These are phyloP conservation scores for Silurus lanzhouensis DNA, from an alignment of 2,797 vertebrate species.

Conservation along the genomic window DNA sequence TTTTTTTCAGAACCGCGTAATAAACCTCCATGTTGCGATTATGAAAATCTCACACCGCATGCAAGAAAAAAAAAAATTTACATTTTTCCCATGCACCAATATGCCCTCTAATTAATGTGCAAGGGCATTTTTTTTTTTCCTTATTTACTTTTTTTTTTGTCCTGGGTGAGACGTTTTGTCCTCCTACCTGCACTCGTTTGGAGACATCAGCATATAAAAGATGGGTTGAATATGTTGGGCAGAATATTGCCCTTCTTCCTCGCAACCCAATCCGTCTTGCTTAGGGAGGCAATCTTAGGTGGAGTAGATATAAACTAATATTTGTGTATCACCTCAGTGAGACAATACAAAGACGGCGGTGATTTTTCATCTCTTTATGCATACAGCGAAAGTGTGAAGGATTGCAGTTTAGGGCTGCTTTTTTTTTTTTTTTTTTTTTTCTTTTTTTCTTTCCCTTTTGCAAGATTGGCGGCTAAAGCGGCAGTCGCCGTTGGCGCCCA, in stretches of 20 bases:
- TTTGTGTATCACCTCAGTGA: conserved; percentile 98
- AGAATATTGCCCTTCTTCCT: conserved; percentile 94
- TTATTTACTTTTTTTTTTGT: conserved; percentile 10
- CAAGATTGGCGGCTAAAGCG: conserved; percentile 86
- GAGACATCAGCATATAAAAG: conserved; percentile 86
- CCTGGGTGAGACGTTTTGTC: conserved; percentile 20
- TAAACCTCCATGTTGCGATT: conserved; percentile 70
- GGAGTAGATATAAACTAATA: conserved; percentile 99
- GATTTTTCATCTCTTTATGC: conserved; percentile 99
- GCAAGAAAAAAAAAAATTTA: conserved; percentile 66
- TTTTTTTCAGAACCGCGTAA: conserved; percentile 64
- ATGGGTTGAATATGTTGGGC: conserved; percentile 90
- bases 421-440: conserved; percentile 78
- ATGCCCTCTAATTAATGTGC: conserved; percentile 74
- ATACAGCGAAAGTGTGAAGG: conserved; percentile 89
- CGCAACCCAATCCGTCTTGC: conserved; percentile 92
- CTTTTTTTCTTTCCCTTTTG: neutral
- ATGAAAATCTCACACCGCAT: conserved; percentile 70
- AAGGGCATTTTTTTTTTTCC: conserved; percentile 60
- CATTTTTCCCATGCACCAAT: conserved; percentile 54
- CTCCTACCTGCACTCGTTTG: conserved; percentile 78
- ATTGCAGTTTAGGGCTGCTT: conserved; percentile 90
- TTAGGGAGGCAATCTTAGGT: conserved; percentile 94
- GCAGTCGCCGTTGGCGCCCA: conserved; percentile 88
- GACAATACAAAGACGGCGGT: conserved; percentile 98